Evolutionary conservation across 2,888 invertebrate genomes (phyloP).

Genomic region (Nineta flava): DNA sequence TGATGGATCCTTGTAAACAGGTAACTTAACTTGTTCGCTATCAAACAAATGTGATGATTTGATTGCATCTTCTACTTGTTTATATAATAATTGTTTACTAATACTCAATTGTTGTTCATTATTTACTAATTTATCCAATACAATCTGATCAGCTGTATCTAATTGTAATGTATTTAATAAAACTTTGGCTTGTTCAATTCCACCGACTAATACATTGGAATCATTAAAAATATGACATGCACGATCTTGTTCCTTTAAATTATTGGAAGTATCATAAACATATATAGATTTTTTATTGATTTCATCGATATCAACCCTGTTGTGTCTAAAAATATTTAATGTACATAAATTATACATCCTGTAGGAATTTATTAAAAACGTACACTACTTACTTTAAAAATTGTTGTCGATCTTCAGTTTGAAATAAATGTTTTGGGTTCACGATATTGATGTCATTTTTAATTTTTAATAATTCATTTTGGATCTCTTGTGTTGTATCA

Average conservation of each 20-base stretch:
- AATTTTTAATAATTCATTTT: slow-evolving; percentile 24
- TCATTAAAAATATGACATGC: slow-evolving; percentile 41
- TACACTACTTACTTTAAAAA: slow-evolving; percentile 7
- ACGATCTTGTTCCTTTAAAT: no score
- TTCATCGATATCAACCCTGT: no score
- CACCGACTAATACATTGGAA: slow-evolving; percentile 50
- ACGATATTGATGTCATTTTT: slow-evolving; percentile 38
- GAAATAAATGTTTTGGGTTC: slow-evolving; percentile 42
- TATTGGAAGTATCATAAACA: no score
- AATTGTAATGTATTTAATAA: slow-evolving; percentile 48
- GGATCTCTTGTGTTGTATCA: slow-evolving; percentile 36
- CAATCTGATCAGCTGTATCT: no score
- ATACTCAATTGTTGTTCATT: background rate
- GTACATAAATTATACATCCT: no score
- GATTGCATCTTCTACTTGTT: slow-evolving; percentile 44
- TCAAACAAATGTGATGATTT: slow-evolving; percentile 54
- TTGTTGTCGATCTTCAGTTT: slow-evolving; percentile 24
- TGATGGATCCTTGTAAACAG: slow-evolving; percentile 49
- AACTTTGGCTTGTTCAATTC: slow-evolving; percentile 61
- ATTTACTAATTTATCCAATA: background rate
- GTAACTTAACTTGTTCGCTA: slow-evolving; percentile 60
- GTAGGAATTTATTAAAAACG: no score
- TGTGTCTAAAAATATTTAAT: no score
- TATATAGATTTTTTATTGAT: no score
- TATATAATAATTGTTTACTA: slow-evolving; percentile 30